Evolutionary conservation across 2,113 vertebrate species (phyloP), one percentile per base, ranked within the genome.

Genomic region (Sapayoa aenigma): DNA sequence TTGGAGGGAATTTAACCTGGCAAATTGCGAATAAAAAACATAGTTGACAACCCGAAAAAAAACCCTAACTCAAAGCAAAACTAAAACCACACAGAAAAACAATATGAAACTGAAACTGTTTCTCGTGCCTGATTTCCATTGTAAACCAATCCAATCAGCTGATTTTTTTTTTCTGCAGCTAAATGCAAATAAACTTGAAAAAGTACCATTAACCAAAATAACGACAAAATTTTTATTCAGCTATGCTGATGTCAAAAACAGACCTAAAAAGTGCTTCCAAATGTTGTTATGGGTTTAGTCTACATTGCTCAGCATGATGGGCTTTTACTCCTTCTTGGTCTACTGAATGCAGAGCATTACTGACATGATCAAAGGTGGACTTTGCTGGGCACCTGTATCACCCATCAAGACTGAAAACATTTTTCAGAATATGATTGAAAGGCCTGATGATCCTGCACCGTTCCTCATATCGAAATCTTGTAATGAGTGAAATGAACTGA

Each of bases 11-110:
- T 67, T 82, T 60, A 46, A 75, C 31, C 16, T 49, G 15, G 3
- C 4, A 78, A 14, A 11, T 6, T 60, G 73, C 28, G 76, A 53
- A 19, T n/a, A 24, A 63, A 93, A 85, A 53, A 1, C 6, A 24
- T 21, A 62, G 8, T 12, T 3, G 28, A 69, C 8, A 52, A 35
- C 8, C 3, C 25, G 11, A 33, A 66, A 76, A 67, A 76, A 60
- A 8, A 3, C 12, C 0, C 14, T 31, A 56, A 27, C 42, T 20
- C 47, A 31, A 47, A 1, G 2, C 12, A 5, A 44, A 35, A 27
- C 14, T 10, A 12, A 49, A 76, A 66, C 18, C 7, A 37, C 5
- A 4, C 28, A 23, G 33, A 18, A 44, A 50, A 49, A 80, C 18
- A 44, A 35, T 47, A 16, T 52, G 21, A 86, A 92, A 11, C 9